Conservation (phyloP, 2,113 vertebrate species). For the Pangasianodon gigas region DNA sequence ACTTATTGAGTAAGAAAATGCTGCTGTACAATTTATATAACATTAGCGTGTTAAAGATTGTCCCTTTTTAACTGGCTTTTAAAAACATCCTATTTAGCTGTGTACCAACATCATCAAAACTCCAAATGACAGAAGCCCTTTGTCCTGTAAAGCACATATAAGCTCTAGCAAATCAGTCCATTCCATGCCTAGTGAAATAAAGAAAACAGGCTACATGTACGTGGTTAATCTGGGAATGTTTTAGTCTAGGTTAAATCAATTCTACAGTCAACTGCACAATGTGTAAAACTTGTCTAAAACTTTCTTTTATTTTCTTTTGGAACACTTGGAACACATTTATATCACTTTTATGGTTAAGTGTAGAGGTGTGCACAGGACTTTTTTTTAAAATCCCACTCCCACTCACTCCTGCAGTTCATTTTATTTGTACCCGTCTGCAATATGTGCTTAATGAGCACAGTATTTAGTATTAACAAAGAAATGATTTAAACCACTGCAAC, state of each 20-base stretch:
- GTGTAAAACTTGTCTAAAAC: neutral
- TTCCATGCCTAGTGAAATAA: neutral
- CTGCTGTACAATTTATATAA: neutral
- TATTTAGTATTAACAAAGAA: neutral
- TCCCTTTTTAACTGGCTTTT: neutral
- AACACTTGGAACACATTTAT: neutral
- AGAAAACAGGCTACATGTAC: neutral
- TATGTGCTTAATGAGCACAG: neutral
- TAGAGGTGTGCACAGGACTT: neutral
- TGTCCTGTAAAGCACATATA: neutral
- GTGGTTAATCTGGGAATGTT: too few relatives aligned
- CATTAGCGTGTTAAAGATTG: neutral
- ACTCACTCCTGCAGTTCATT: neutral
- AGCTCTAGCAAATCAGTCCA: neutral
- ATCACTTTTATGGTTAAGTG: neutral
- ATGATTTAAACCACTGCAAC: neutral
- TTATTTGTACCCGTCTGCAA: neutral
- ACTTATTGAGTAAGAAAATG: neutral
- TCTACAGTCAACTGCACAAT: neutral
- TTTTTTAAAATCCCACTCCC: neutral
- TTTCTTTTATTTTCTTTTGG: neutral
- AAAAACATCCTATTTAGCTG: neutral
- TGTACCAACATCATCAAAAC: neutral
- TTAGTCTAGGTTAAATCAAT: neutral
- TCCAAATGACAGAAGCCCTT: neutral